Evolutionary conservation across 2,113 vertebrate genomes (phyloP).

Genomic region (Pogona vitticeps): DNA sequence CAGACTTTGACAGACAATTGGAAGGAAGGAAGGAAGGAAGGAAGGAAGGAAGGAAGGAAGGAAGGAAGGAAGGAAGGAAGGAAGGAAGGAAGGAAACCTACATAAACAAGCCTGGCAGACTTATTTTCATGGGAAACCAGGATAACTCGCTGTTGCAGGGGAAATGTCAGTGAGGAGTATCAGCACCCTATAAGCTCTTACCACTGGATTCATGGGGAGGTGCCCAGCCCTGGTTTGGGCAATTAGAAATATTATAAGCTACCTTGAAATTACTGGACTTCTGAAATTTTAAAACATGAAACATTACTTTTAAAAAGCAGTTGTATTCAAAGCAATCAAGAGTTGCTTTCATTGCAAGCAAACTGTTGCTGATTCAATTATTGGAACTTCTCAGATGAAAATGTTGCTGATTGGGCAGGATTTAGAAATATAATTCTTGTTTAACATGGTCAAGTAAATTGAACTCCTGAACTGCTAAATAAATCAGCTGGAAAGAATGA

Average conservation of each 20-base stretch:
- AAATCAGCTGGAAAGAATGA: neutral
- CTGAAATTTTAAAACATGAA: neutral
- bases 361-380: neutral
- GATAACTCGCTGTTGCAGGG: too few species aligned
- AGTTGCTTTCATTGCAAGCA: neutral
- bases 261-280: neutral
- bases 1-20: too few species aligned
- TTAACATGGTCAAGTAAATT: neutral
- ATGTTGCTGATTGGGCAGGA: neutral
- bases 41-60: too few species aligned
- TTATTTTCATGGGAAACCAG: too few species aligned
- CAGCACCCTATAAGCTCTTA: too few species aligned
- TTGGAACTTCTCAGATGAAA: neutral
- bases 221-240: too few species aligned
- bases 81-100: too few species aligned
- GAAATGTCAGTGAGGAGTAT: too few species aligned
- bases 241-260: neutral
- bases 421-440: neutral
- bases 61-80: too few species aligned
- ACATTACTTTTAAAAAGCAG: neutral
- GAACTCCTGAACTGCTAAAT: neutral
- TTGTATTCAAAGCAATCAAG: neutral
- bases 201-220: too few species aligned
- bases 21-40: too few species aligned
- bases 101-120: too few species aligned